A percentile compares a stretch with the other conserved stretches of the same genome.
Conservation (phyloP, 2,888 invertebrate genomes). For the Cheilosia grossa region DNA sequence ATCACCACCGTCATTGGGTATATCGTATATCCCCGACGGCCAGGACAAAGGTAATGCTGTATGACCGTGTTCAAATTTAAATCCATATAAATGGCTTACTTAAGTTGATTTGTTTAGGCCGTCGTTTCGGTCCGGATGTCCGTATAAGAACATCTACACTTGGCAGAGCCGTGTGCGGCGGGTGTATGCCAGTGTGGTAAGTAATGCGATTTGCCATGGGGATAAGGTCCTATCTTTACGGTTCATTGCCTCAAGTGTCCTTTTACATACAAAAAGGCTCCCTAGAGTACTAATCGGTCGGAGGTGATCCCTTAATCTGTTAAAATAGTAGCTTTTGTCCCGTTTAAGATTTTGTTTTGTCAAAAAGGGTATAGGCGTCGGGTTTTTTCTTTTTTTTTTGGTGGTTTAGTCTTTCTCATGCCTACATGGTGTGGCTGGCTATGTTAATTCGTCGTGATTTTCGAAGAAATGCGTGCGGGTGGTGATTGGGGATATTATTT, state of each 20-base stretch:
- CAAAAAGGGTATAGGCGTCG: neutral
- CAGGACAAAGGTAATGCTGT: slow-evolving; percentile 39
- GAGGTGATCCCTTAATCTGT: slow-evolving; percentile 45
- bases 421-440: no score
- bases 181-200: slow-evolving; percentile 28
- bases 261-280: slow-evolving; percentile 19
- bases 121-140: slow-evolving; percentile 27
- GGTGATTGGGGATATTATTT: no score
- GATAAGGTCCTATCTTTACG: slow-evolving; percentile 60
- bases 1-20: slow-evolving; percentile 11
- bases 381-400: neutral
- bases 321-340: slow-evolving; percentile 37
- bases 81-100: slow-evolving; percentile 62
- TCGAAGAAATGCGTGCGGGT: no score
- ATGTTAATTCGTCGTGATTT: no score
- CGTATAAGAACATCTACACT: slow-evolving; percentile 17
- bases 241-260: slow-evolving; percentile 51
- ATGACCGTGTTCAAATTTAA: slow-evolving; percentile 60
- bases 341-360: neutral
- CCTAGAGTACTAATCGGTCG: slow-evolving; percentile 47
- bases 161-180: neutral
- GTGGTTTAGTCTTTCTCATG: no score
- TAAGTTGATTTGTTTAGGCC: slow-evolving; percentile 32
- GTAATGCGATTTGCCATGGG: slow-evolving; percentile 51
- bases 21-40: slow-evolving; percentile 7